Evolutionary conservation across 1,140 invertebrate genomes (phyloP), one percentile per base, ranked within the genome.

Genomic region (Dinoponera quadriceps): DNA sequence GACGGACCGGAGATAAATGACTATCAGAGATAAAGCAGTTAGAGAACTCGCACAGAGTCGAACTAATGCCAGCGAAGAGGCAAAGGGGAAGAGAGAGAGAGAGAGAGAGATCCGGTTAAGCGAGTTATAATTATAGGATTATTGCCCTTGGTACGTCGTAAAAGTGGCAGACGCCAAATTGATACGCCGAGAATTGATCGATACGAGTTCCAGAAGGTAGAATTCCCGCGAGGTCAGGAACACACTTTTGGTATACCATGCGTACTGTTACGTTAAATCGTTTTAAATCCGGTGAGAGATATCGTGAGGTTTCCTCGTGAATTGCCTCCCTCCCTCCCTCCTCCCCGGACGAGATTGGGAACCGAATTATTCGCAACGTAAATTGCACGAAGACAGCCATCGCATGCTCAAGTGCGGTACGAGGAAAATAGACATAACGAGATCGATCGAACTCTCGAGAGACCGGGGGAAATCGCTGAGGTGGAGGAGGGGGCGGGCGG

Each of bases 1-100:
- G 63, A 68, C 29, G 29, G 63, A 44, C 44, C 74, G 74, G n/a
- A 78, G 74, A 78, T 78, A 57, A 78, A 78, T 55, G 22, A 68
- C 49, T 78, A 27, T 3, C 22, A 68, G n/a, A 51, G 62, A 66
- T 77, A 66, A 68, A 78, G 63, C 29, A 44, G 48, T 72, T 72
- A 29, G 72, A 81, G 14, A 44, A 5, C 49, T 69, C 49, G 51
- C 25, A 3, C 27, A 27, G n/a, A n/a, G n/a, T 38, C 29, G 4
- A 65, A 63, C 29, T 78, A 68, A 38, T 27, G 13, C 13, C 27
- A 4, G 44, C 16, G 38, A 9, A 3, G 38, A 44, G 38, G 38
- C 4, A 33, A 7, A 33, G 33, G 7, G 33, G 7, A 7, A 33
- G 33, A 33, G 33, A 33, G 33, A 44, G 38, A 9, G 38, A 44